Conservation (phyloP, 2,888 invertebrate species). For the Andricus curvator region DNA sequence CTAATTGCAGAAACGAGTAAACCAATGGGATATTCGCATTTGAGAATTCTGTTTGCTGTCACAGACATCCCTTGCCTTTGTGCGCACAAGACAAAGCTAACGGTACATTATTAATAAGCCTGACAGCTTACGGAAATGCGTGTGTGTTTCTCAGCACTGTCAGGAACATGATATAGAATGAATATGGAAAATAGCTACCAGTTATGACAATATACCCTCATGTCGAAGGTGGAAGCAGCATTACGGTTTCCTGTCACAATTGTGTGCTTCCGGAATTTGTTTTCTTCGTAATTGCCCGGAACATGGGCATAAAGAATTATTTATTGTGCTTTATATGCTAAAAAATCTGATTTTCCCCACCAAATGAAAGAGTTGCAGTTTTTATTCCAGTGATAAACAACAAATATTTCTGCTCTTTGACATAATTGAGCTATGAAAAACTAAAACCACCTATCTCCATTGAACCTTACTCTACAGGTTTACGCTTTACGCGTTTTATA, state of each 20-base stretch:
- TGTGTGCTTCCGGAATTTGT: background rate
- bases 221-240: conserved; percentile 8
- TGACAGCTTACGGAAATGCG: conserved; percentile 45
- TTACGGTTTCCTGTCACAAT: conserved; percentile 29
- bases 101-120: conserved; percentile 56
- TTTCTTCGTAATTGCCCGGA: conserved; percentile 14
- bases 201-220: conserved; percentile 32
- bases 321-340: background rate
- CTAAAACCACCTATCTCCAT: too few relatives aligned
- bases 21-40: background rate
- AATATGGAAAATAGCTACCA: conserved; percentile 3
- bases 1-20: background rate
- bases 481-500: too few relatives aligned
- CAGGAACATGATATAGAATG: background rate
- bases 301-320: conserved; percentile 11
- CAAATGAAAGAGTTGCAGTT: background rate
- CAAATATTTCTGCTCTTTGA: background rate
- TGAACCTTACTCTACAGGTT: too few relatives aligned
- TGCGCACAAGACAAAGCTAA: conserved; percentile 48
- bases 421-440: background rate
- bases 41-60: conserved; percentile 27
- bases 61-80: conserved; percentile 36
- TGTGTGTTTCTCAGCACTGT: conserved; percentile 19
- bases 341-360: background rate
- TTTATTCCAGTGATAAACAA: background rate